These are phyloP conservation scores for Barnardius zonarius DNA, from an alignment of 2,113 vertebrate species.

Conservation along the genomic window DNA sequence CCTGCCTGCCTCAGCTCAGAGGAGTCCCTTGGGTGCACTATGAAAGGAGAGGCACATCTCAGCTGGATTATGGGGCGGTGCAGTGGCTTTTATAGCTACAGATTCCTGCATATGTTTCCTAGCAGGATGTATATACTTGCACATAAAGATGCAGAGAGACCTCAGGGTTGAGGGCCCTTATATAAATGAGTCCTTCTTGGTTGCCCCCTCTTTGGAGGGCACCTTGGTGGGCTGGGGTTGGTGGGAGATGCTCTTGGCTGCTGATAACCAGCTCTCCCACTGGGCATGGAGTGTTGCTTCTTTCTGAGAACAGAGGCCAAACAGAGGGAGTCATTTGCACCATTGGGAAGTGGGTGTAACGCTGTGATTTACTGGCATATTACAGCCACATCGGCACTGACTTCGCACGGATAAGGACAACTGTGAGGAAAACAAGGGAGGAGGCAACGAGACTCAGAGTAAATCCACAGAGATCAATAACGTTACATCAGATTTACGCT, in stretches of 20 bases:
- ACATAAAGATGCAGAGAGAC: background rate
- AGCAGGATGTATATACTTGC: background rate
- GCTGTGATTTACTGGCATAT: background rate
- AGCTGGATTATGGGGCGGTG: conserved; percentile 27
- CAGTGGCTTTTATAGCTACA: conserved; percentile 34
- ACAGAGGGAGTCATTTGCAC: background rate
- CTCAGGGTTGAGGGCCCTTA: background rate
- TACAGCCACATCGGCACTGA: background rate
- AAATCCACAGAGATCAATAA: conserved; percentile 54
- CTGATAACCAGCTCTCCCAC: background rate
- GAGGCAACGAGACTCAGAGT: background rate
- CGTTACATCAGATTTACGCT: background rate
- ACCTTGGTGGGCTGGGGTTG: rapidly evolving
- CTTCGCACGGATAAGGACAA: background rate
- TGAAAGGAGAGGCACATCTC: conserved; percentile 33
- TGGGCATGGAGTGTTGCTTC: background rate
- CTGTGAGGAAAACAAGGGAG: conserved; percentile 27
- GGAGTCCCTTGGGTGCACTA: background rate
- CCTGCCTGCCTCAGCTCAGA: background rate
- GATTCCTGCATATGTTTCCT: conserved; percentile 38
- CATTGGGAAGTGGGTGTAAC: background rate
- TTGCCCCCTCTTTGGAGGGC: background rate
- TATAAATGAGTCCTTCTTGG: background rate
- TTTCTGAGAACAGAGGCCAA: background rate
- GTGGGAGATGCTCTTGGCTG: background rate